Evolutionary conservation across 2,888 invertebrate species (phyloP).

Genomic region (Lycophotia porphyrea): DNA sequence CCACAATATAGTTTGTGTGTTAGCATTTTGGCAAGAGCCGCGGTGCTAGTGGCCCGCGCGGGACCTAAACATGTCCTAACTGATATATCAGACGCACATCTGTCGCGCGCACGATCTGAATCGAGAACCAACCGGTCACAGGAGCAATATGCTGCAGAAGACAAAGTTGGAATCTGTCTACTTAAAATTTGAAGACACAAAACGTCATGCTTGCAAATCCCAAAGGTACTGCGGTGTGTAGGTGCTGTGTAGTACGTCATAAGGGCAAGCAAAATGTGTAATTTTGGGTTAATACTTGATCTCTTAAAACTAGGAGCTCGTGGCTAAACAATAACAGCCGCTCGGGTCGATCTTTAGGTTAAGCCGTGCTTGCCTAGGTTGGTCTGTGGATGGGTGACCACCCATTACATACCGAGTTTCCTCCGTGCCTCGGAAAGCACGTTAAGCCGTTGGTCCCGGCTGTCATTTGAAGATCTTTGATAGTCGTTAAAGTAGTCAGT

Average conservation of each 20-base stretch:
- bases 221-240: background rate
- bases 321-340: too few species aligned
- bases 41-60: conserved; percentile 55
- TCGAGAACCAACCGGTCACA: conserved; percentile 62
- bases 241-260: background rate
- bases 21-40: conserved; percentile 32
- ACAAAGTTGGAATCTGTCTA: background rate
- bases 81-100: conserved; percentile 81
- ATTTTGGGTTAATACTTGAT: background rate
- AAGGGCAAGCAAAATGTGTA: background rate
- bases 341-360: too few species aligned
- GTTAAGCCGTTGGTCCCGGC: too few species aligned
- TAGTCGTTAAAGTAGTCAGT: too few species aligned
- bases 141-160: conserved; percentile 26
- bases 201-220: background rate
- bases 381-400: too few species aligned
- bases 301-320: too few species aligned
- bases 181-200: background rate
- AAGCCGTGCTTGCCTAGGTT: too few species aligned
- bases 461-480: too few species aligned
- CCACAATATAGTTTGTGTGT: conserved; percentile 18
- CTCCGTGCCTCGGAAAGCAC: too few species aligned
- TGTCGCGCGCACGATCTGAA: conserved; percentile 79
- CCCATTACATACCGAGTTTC: too few species aligned
- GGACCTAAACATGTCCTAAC: conserved; percentile 70